phyloP scores from a whole-genome alignment of 2,113 vertebrate genomes.

The Channa maculata region DNA sequence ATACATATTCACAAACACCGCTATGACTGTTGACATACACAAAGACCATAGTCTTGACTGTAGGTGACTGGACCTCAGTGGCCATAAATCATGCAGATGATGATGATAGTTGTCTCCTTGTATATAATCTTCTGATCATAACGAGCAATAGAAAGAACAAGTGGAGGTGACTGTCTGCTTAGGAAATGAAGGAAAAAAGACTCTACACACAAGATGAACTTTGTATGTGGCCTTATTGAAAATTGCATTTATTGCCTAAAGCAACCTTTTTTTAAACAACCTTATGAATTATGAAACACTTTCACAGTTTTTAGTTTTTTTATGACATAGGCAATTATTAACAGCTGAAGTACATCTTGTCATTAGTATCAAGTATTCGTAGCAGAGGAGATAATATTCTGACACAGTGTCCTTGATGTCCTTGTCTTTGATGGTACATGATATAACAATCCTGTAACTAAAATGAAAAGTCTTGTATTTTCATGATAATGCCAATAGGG shows the following conservation, averaged over 20 bases:
- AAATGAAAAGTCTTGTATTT: slow-evolving; percentile 11
- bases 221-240: not conserved
- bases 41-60: slow-evolving; percentile 20
- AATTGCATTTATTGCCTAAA: not conserved
- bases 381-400: not conserved
- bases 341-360: not conserved
- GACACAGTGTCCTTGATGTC: too few relatives aligned
- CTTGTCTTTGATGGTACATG: not conserved
- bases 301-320: not conserved
- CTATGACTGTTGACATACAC: slow-evolving; percentile 12
- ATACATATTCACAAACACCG: slow-evolving; percentile 37
- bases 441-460: slow-evolving; percentile 1
- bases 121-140: slow-evolving; percentile 36
- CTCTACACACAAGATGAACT: slow-evolving; percentile 10
- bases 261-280: not conserved
- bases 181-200: slow-evolving; percentile 29
- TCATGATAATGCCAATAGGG: not conserved
- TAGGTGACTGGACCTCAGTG: slow-evolving; percentile 11
- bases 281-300: not conserved
- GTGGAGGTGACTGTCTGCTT: slow-evolving; percentile 36
- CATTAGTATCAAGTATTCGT: too few relatives aligned
- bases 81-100: slow-evolving; percentile 58
- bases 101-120: slow-evolving; percentile 30
- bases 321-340: not conserved
- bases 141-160: slow-evolving; percentile 19